phyloP scores from a whole-genome alignment of 1,140 invertebrate genomes.

The Pseudoatta argentina region DNA sequence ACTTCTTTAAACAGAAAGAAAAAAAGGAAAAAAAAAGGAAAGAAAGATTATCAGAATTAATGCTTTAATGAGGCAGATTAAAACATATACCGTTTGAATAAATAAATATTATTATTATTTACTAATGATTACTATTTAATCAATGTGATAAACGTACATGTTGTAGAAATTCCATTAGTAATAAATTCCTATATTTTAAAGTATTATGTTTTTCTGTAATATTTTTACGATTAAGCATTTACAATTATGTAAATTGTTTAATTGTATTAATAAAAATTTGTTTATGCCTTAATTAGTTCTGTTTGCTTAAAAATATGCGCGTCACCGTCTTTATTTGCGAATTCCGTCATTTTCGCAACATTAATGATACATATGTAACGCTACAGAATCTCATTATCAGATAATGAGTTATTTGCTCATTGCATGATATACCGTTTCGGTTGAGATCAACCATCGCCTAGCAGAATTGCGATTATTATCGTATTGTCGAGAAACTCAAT shows the following conservation, averaged over 20 bases:
- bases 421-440: constrained; percentile 5
- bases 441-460: background rate
- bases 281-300: background rate
- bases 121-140: background rate
- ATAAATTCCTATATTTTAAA: background rate
- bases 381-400: constrained; percentile 66
- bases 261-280: background rate
- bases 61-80: background rate
- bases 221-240: background rate
- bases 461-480: constrained; percentile 32
- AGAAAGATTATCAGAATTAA: background rate
- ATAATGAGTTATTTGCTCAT: constrained; percentile 70
- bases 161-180: background rate
- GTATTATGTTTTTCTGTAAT: background rate
- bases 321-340: background rate
- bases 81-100: background rate
- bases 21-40: background rate
- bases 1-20: background rate
- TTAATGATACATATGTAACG: constrained; percentile 37
- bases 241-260: background rate
- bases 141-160: background rate
- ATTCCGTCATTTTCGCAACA: constrained; percentile 20
- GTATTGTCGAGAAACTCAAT: constrained; percentile 30
- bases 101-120: background rate
- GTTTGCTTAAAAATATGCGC: background rate